Conservation (phyloP, 2,113 vertebrate genomes). For the Lepidothrix coronata region DNA sequence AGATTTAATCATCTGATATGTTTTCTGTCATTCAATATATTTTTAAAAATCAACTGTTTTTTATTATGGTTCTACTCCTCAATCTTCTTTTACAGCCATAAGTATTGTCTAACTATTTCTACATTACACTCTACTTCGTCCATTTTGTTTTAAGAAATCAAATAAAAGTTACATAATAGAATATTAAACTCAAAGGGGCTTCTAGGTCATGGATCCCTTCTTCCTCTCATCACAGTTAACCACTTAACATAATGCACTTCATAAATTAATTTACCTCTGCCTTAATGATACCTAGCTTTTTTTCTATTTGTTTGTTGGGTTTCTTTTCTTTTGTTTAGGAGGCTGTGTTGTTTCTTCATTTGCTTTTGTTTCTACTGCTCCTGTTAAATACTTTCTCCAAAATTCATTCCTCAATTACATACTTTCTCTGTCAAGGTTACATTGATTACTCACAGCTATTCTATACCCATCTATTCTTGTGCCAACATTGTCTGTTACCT, state of each 20-base stretch:
- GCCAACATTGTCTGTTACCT: neutral
- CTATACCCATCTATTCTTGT: neutral
- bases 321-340: neutral
- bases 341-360: neutral
- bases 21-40: neutral
- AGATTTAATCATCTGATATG: neutral
- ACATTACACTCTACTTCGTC: neutral
- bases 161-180: neutral
- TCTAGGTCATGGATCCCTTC: neutral
- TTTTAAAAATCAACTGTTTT: neutral
- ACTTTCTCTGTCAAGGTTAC: neutral
- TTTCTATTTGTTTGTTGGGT: rapidly evolving
- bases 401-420: neutral
- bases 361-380: neutral
- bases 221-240: neutral
- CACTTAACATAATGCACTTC: neutral
- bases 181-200: neutral
- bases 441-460: neutral
- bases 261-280: neutral
- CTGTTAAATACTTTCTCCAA: neutral
- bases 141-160: neutral
- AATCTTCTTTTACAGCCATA: neutral
- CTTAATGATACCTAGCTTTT: neutral
- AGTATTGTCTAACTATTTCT: neutral
- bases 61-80: neutral